Percentiles rank a stretch among this genome's conserved stretches.
phyloP scores from a whole-genome alignment of 1,140 invertebrate species.

The Trichonephila inaurata region DNA sequence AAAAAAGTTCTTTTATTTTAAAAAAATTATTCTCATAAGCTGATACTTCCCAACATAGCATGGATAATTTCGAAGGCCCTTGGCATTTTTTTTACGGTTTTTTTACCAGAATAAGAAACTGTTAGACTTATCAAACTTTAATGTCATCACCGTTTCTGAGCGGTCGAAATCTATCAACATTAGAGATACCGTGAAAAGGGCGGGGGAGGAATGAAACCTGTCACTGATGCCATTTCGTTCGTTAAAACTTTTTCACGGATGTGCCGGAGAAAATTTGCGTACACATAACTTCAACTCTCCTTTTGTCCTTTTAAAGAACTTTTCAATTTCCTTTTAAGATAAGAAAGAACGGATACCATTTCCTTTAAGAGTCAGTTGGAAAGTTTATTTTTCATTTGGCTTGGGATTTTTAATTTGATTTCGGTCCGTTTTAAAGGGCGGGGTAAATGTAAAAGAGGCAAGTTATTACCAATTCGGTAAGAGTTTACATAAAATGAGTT shows the following conservation, averaged over 20 bases:
- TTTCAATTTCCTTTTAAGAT: conserved; percentile 12
- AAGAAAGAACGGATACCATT: neutral
- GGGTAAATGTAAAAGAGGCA: too few species aligned
- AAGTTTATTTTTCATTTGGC: neutral
- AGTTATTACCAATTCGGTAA: too few species aligned
- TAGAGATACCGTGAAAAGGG: neutral
- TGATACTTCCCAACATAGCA: too few species aligned
- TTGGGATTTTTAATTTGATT: neutral
- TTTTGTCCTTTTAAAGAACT: conserved; percentile 10
- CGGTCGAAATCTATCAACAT: conserved; percentile 25
- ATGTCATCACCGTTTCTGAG: conserved; percentile 18
- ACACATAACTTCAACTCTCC: neutral
- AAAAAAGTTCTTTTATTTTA: neutral
- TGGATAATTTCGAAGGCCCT: neutral
- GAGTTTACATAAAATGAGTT: too few species aligned
- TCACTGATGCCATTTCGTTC: conserved; percentile 17
- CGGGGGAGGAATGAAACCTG: neutral
- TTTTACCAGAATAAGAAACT: neutral
- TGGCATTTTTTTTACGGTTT: too few species aligned
- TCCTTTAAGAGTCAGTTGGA: neutral
- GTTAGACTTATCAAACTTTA: conserved; percentile 28
- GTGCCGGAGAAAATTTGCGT: neutral
- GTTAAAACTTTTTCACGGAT: neutral
- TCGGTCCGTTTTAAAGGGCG: too few species aligned
- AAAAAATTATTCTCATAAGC: neutral